Evolutionary conservation across 2,888 invertebrate species (phyloP).

Genomic region (Thecocarcelia acutangulata): DNA sequence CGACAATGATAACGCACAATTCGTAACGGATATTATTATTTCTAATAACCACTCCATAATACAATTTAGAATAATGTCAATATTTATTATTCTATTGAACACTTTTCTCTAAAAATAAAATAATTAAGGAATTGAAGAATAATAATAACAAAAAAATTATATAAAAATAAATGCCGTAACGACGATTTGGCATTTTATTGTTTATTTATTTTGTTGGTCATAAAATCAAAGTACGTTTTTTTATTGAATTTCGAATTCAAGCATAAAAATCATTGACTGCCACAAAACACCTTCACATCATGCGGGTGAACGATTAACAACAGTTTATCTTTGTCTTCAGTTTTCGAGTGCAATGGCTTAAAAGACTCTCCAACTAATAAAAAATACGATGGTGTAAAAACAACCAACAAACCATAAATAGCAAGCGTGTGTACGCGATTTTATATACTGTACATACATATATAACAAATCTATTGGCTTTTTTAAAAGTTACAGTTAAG

Average conservation of each 20-base stretch:
- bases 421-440: constrained; percentile 38
- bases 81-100: background rate
- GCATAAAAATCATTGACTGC: constrained; percentile 9
- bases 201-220: constrained; percentile 39
- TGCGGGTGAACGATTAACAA: constrained; percentile 63
- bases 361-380: background rate
- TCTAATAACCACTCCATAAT: constrained; percentile 1
- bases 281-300: constrained; percentile 52
- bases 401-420: constrained; percentile 35
- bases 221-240: constrained; percentile 10
- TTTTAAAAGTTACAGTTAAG: no score
- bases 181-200: constrained; percentile 29
- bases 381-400: constrained; percentile 30
- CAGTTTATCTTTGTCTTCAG: background rate
- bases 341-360: constrained; percentile 1
- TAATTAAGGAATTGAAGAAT: constrained; percentile 26
- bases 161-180: constrained; percentile 5
- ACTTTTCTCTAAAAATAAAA: background rate
- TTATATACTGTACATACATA: constrained; percentile 23
- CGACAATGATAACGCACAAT: constrained; percentile 9
- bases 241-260: constrained; percentile 18
- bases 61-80: constrained; percentile 12
- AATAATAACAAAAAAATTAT: no score
- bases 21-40: constrained; percentile 34
- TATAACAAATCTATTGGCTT: constrained; percentile 11